Conservation (phyloP, 64 coral and sea anemone genomes). For the Montipora efflorescens region DNA sequence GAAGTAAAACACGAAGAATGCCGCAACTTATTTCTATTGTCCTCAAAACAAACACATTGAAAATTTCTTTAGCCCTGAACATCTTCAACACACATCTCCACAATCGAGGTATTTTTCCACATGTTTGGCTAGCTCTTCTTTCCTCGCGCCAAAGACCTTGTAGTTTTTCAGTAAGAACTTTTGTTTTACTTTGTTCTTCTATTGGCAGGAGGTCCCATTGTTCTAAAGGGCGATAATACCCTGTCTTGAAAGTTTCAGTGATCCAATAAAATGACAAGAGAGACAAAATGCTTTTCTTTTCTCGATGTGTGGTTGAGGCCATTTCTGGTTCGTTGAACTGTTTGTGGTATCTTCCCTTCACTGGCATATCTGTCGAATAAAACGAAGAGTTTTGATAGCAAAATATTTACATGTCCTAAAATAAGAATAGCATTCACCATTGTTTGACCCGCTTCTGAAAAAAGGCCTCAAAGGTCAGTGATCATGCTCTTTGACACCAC, state of each 20-base stretch:
- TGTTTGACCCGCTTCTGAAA: too few species aligned
- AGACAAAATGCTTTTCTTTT: constrained; percentile 37
- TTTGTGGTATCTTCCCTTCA: background rate
- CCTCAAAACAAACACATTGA: background rate
- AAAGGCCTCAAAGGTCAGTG: too few species aligned
- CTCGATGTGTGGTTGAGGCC: background rate
- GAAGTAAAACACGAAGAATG: background rate
- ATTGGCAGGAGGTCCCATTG: constrained; percentile 58
- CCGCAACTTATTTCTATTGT: background rate
- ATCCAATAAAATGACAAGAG: constrained; percentile 75
- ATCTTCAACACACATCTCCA: background rate
- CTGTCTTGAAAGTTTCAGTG: constrained; percentile 48
- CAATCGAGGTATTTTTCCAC: background rate
- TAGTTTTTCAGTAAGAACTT: background rate
- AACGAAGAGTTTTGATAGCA: background rate
- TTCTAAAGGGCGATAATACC: constrained; percentile 68
- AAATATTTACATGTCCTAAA: too few species aligned
- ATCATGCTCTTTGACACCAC: too few species aligned
- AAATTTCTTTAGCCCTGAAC: background rate
- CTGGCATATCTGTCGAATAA: background rate
- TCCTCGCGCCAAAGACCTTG: constrained; percentile 6
- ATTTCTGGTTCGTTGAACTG: background rate
- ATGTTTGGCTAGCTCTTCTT: too few species aligned
- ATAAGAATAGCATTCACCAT: too few species aligned
- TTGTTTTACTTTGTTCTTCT: background rate